Evolutionary conservation across 2,797 vertebrate species (phyloP).

Genomic region (Neomorphus geoffroyi): DNA sequence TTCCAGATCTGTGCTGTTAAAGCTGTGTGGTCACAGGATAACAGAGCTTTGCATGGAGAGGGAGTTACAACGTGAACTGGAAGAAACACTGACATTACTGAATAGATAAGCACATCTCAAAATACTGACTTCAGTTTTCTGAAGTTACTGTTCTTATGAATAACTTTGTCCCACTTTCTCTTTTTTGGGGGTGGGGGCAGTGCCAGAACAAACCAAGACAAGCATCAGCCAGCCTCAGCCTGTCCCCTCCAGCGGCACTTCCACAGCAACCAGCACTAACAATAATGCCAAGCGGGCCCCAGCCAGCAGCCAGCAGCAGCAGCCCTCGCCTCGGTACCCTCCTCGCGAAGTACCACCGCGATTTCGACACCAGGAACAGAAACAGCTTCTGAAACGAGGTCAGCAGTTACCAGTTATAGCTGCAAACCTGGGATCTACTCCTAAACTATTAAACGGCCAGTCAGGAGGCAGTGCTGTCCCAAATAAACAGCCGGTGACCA

Average conservation of each 20-base stretch:
- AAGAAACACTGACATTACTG: neutral
- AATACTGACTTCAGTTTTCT: slow-evolving; percentile 37
- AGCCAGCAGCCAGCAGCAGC: slow-evolving; percentile 80
- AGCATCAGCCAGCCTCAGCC: slow-evolving; percentile 88
- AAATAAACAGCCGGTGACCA: slow-evolving; percentile 76
- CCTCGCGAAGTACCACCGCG: slow-evolving; percentile 88
- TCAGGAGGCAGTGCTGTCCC: slow-evolving; percentile 72
- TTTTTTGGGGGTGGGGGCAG: slow-evolving; percentile 78
- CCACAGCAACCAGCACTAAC: slow-evolving; percentile 86
- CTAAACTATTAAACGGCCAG: slow-evolving; percentile 78
- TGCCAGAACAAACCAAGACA: slow-evolving; percentile 89
- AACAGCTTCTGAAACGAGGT: slow-evolving; percentile 89
- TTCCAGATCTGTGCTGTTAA: neutral
- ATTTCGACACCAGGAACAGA: slow-evolving; percentile 90
- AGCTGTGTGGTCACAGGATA: neutral
- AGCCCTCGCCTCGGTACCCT: slow-evolving; percentile 87
- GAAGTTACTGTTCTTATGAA: slow-evolving; percentile 12
- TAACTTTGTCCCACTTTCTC: slow-evolving; percentile 67
- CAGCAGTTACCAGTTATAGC: slow-evolving; percentile 85
- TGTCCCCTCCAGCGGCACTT: slow-evolving; percentile 83
- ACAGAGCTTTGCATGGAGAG: neutral
- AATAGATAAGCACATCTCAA: neutral
- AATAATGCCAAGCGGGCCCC: slow-evolving; percentile 95
- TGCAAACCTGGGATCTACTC: slow-evolving; percentile 84
- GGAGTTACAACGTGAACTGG: neutral